phyloP scores from a whole-genome alignment of 2,888 invertebrate genomes.

The Drosophila pseudotalamancana region DNA sequence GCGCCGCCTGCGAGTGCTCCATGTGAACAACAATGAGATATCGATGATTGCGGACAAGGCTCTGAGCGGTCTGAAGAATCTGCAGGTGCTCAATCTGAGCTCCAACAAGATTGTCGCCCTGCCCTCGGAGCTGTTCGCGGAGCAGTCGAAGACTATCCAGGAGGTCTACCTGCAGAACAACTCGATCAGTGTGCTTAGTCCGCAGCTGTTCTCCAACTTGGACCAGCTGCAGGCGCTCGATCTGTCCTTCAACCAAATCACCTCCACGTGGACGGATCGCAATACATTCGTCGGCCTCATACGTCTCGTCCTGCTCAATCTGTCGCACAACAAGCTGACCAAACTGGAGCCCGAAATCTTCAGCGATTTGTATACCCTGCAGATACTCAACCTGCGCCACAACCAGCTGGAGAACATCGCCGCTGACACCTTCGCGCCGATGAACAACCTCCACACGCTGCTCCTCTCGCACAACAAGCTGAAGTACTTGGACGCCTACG shows the following conservation, averaged over 20 bases:
- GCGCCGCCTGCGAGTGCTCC: constrained; percentile 90
- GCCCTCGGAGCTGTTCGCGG: constrained; percentile 93
- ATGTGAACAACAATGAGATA: constrained; percentile 94
- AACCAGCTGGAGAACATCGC: constrained; percentile 93
- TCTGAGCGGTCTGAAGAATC: constrained; percentile 90
- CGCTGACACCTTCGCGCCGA: constrained; percentile 94
- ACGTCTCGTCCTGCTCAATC: constrained; percentile 93
- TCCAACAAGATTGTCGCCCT: constrained; percentile 95
- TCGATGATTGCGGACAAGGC: constrained; percentile 94
- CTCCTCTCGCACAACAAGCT: constrained; percentile 94
- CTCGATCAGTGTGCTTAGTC: constrained; percentile 93
- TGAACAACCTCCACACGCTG: constrained; percentile 96
- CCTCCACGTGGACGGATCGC: constrained; percentile 93
- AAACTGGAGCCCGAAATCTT: constrained; percentile 93
- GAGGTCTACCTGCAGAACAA: constrained; percentile 96
- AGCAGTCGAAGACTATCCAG: constrained; percentile 91
- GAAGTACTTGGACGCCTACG: constrained; percentile 92
- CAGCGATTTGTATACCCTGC: constrained; percentile 92
- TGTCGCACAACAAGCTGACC: constrained; percentile 93
- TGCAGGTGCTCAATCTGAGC: constrained; percentile 94
- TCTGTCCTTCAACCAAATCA: constrained; percentile 93
- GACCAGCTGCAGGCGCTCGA: constrained; percentile 92
- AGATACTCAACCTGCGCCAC: constrained; percentile 93
- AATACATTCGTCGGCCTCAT: constrained; percentile 94
- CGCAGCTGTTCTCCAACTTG: constrained; percentile 93